These are phyloP conservation scores for Marasmarcha lunaedactyla DNA, from an alignment of 2,888 invertebrate genomes.

Conservation along the genomic window DNA sequence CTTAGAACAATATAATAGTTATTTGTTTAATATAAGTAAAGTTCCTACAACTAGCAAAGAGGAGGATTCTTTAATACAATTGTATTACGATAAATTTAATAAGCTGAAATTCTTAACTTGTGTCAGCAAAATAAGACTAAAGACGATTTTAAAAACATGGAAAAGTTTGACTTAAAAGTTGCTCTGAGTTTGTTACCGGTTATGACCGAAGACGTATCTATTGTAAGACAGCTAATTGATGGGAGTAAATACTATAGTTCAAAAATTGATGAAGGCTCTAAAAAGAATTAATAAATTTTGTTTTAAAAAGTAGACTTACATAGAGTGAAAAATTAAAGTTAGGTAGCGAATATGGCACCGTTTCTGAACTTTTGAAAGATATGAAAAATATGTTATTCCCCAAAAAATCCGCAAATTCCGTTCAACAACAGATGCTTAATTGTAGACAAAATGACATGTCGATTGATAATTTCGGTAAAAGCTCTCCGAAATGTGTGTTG, in stretches of 20 bases:
- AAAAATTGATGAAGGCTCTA: background rate
- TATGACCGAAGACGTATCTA: constrained; percentile 4
- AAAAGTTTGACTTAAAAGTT: constrained; percentile 6
- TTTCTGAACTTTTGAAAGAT: constrained; percentile 5
- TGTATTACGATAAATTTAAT: no score
- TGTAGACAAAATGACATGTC: constrained; percentile 4
- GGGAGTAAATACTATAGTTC: constrained; percentile 8
- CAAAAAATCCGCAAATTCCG: constrained; percentile 5
- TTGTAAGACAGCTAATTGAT: constrained; percentile 6
- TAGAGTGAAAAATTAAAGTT: constrained; percentile 7
- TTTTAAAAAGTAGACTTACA: constrained; percentile 8
- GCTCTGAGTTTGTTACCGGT: no score
- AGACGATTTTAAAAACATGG: constrained; percentile 4
- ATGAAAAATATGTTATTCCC: constrained; percentile 6
- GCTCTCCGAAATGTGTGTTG: constrained; percentile 6
- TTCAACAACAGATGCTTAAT: constrained; percentile 5
- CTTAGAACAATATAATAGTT: no score
- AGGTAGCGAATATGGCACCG: constrained; percentile 1
- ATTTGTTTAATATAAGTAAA: no score
- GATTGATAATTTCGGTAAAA: constrained; percentile 5
- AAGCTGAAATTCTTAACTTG: no score
- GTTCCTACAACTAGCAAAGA: no score
- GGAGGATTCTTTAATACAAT: no score
- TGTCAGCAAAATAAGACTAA: no score
- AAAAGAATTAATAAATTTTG: constrained; percentile 6